These are phyloP conservation scores for Dromiciops gliroides DNA, from an alignment of 2,113 vertebrate species.

Conservation along the genomic window DNA sequence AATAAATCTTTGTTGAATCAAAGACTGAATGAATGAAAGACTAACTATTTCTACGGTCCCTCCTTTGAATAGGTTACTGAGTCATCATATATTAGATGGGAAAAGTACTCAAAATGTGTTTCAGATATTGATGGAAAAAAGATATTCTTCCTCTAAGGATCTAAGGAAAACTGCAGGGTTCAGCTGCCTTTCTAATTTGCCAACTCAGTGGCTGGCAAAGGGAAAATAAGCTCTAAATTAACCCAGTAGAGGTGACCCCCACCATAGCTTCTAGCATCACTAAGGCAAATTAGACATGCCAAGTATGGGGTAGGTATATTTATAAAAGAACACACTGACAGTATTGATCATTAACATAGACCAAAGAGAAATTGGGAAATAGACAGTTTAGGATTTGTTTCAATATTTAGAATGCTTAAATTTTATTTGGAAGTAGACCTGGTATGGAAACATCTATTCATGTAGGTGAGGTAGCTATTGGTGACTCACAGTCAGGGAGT, in stretches of 20 bases:
- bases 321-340: conserved; percentile 40
- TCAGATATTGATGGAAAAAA: conserved; percentile 35
- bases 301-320: conserved; percentile 32
- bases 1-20: neutral
- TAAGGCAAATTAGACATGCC: conserved; percentile 49
- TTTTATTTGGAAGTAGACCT: conserved; percentile 31
- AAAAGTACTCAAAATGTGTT: neutral
- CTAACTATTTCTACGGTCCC: neutral
- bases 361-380: conserved; percentile 56
- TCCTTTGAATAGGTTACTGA: neutral
- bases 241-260: conserved; percentile 43
- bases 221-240: conserved; percentile 45
- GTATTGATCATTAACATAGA: conserved; percentile 20
- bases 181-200: conserved; percentile 55
- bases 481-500: neutral
- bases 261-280: conserved; percentile 44
- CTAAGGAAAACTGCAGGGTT: conserved; percentile 44
- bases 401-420: conserved; percentile 28
- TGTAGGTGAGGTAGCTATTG: neutral
- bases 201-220: conserved; percentile 38
- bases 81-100: neutral
- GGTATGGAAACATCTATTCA: neutral
- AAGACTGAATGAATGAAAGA: neutral
- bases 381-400: neutral
- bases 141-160: conserved; percentile 16